Conservation (phyloP, 2,888 invertebrate genomes). For the Eristalis tenax region DNA sequence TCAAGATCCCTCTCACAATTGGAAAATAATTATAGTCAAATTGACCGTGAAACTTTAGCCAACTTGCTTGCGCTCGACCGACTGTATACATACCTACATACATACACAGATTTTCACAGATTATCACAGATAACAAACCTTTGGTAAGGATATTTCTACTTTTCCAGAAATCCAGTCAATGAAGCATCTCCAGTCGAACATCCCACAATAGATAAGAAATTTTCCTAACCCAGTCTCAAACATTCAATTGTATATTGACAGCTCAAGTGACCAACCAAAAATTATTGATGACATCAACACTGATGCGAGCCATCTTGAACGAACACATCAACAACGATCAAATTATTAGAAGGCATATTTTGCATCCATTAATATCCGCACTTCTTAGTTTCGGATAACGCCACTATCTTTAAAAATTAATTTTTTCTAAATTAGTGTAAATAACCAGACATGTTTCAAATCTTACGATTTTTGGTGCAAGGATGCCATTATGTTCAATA, state of each 20-base stretch:
- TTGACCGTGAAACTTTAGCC: conserved; percentile 25
- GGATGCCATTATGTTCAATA: too few relatives aligned
- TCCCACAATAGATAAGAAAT: neutral
- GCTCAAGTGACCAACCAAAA: neutral
- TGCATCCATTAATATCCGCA: neutral
- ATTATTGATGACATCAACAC: neutral
- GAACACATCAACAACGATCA: neutral
- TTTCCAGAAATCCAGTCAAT: conserved; percentile 16
- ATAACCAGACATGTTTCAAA: neutral
- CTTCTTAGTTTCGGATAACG: neutral
- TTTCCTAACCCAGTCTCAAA: neutral
- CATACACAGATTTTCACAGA: too few relatives aligned
- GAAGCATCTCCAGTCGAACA: conserved; percentile 7
- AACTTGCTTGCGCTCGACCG: conserved; percentile 43
- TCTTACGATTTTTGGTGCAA: too few relatives aligned
- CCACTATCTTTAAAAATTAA: neutral
- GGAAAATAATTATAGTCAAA: conserved; percentile 38
- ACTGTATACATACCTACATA: conserved; percentile 36
- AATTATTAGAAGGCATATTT: neutral
- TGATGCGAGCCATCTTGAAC: neutral
- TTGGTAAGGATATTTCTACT: conserved; percentile 46
- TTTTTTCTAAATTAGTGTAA: neutral
- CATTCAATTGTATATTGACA: neutral
- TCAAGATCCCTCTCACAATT: conserved; percentile 25
- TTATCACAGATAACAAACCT: conserved; percentile 42